Conservation (phyloP, 2,113 vertebrate species). For the Corapipo altera region DNA sequence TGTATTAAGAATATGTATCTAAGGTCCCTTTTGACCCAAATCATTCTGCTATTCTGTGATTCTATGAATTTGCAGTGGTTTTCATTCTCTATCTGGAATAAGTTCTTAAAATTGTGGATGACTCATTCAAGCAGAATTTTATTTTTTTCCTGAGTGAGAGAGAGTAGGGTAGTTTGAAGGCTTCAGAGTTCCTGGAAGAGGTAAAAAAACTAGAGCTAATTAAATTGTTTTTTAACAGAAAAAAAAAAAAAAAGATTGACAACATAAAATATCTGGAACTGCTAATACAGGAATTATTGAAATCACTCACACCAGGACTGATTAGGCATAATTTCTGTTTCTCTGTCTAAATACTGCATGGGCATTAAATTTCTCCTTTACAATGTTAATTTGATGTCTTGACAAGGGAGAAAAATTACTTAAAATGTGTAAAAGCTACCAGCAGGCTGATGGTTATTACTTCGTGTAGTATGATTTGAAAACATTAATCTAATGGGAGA, state of each 20-base stretch:
- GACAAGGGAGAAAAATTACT: slow-evolving; percentile 13
- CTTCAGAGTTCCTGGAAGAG: neutral
- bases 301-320: neutral
- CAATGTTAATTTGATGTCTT: slow-evolving; percentile 31
- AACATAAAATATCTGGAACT: neutral
- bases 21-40: neutral
- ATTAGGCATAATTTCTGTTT: slow-evolving; percentile 23
- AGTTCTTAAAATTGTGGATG: neutral
- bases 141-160: neutral
- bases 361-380: slow-evolving; percentile 41
- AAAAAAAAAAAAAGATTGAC: neutral
- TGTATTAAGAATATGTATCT: neutral
- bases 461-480: neutral
- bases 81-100: neutral
- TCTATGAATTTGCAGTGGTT: neutral
- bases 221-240: neutral
- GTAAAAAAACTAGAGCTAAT: neutral
- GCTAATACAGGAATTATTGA: neutral
- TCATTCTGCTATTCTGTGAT: neutral
- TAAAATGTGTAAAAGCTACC: neutral
- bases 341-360: neutral
- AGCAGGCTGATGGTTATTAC: neutral
- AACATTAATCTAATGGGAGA: slow-evolving; percentile 21
- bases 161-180: neutral
- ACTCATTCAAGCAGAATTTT: neutral